Percentiles rank a stretch among this genome's conserved stretches.
phyloP scores from a whole-genome alignment of 2,797 vertebrate species.

The Spea hammondii region DNA sequence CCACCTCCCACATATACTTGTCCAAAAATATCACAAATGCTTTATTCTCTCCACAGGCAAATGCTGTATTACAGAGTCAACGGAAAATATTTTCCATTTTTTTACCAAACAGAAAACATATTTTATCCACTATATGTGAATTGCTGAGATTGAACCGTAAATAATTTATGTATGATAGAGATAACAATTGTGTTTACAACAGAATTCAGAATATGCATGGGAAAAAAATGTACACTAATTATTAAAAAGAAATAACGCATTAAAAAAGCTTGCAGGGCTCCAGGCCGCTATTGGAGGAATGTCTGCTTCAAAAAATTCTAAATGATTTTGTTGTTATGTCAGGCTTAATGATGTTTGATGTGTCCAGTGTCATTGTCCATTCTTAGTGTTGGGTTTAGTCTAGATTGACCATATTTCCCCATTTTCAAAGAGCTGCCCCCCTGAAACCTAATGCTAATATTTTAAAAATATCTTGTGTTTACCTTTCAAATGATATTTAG shows the following conservation, averaged over 20 bases:
- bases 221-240: conserved; percentile 10
- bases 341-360: conserved; percentile 6
- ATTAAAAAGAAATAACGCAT: conserved; percentile 12
- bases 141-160: conserved; percentile 1
- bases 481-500: too few relatives aligned
- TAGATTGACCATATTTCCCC: too few relatives aligned
- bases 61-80: neutral
- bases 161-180: neutral
- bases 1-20: neutral
- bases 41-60: neutral
- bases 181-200: neutral
- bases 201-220: conserved; percentile 1
- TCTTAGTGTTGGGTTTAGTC: neutral
- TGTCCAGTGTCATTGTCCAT: neutral
- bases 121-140: neutral
- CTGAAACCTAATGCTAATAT: too few relatives aligned
- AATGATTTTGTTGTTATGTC: conserved; percentile 1
- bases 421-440: too few relatives aligned
- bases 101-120: neutral
- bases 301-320: neutral
- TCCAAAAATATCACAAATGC: neutral
- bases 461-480: too few relatives aligned
- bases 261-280: neutral
- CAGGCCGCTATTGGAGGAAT: neutral
- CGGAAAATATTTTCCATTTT: neutral